Base-by-base conservation (phyloP, 2,797 vertebrate genomes). In the Enteromius unitaeniatus region DNA sequence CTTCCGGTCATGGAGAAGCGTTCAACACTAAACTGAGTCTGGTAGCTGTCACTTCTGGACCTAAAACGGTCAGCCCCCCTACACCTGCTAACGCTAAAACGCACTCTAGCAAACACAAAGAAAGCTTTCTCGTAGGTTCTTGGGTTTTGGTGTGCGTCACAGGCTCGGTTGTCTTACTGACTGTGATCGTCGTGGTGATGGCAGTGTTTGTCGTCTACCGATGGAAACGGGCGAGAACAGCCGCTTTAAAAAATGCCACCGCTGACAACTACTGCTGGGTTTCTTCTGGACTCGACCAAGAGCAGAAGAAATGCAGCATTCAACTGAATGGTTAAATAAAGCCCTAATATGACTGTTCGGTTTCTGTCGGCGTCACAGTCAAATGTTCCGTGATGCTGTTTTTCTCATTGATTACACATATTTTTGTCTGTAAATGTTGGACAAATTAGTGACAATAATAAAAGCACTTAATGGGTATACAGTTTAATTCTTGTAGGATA, bases 201-300 rank as follows among this genome's bases (percentile, higher is more conserved):
- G 68, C 91, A 3, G 88, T 89, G 6, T 87, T 95, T 11, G 90
- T 90, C 0, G 67, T 92, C 8, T 90, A 88, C 62, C 89, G 93
- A 60, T 92, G 90, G 86, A 90, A 68, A n/a, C 93, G 91, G 14
- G 68, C 90, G 13, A 91, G 90, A 82, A 93, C 90, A 55, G 88
- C 91, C 72, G 83, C 86, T 6, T 94, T 93, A 88, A 86, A 88
- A 88, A 93, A 70, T 0, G 19, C 76, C 2, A 87, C 91, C 0
- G 79, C 92, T 0, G 95, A 96, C 51, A 92, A 93, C 14, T 96
- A 96, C 84, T 95, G 94, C 75, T 96, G 95, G 95, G 94, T 95
- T 23, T 91, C 94, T 3, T 92, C 94, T 7, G 94, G 93, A 53
- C 68, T 95, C 74, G 85, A 89, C 76, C 45, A 47, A 7, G 60